Percentiles rank a stretch among this genome's conserved stretches.
phyloP scores from a whole-genome alignment of 2,888 invertebrate species.

The Cephus runcator region DNA sequence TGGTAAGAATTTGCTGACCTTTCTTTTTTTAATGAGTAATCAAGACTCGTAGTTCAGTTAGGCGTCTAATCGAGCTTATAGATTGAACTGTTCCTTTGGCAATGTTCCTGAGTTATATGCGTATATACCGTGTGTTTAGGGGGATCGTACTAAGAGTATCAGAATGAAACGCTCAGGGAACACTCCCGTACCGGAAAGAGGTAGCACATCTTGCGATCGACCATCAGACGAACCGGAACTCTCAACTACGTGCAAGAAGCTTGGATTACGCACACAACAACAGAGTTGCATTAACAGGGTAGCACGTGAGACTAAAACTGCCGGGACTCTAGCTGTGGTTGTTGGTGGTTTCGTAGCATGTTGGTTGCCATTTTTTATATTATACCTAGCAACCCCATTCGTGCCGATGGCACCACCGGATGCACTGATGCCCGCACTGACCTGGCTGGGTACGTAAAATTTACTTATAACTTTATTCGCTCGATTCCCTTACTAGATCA shows the following conservation, averaged over 20 bases:
- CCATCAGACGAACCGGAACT: conserved; percentile 13
- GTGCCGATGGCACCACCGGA: conserved; percentile 68
- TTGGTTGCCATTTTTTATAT: conserved; percentile 89
- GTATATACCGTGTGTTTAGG: neutral
- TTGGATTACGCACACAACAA: conserved; percentile 46
- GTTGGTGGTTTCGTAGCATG: conserved; percentile 90
- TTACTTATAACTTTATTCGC: neutral
- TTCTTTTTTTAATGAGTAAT: neutral
- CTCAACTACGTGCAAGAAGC: conserved; percentile 33
- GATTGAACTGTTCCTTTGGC: neutral
- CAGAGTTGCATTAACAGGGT: conserved; percentile 60
- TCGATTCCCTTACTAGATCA: neutral
- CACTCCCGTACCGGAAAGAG: conserved; percentile 17
- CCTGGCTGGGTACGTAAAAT: conserved; percentile 76
- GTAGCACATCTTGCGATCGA: conserved; percentile 10
- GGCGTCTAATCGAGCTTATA: too few relatives aligned
- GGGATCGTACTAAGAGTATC: conserved; percentile 37
- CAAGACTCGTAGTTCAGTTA: neutral
- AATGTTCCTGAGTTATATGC: neutral
- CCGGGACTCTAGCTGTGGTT: conserved; percentile 86
- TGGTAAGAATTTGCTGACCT: conserved; percentile 24
- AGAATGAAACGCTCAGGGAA: conserved; percentile 31
- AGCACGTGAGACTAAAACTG: conserved; percentile 86
- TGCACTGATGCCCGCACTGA: conserved; percentile 77
- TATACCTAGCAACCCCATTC: conserved; percentile 84